phyloP scores from a whole-genome alignment of 2,113 vertebrate genomes.

The Oreochromis tanganicae region DNA sequence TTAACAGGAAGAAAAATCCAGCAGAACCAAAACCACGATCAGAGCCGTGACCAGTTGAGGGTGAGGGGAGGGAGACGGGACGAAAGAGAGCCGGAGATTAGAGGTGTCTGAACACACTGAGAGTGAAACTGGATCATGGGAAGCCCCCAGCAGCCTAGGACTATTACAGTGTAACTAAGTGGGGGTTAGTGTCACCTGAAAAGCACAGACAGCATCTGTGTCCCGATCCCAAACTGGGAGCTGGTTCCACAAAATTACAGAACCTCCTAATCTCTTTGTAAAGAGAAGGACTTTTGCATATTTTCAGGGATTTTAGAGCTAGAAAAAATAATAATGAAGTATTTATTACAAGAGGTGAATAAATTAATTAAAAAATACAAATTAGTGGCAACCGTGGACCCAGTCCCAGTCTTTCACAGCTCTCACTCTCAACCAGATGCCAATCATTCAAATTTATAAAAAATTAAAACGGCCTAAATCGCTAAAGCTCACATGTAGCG shows the following conservation, averaged over 20 bases:
- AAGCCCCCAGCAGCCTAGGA: neutral
- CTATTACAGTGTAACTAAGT: neutral
- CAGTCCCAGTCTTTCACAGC: neutral
- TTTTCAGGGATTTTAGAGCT: neutral
- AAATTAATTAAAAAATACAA: fast-evolving
- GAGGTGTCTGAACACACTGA: neutral
- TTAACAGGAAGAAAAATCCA: neutral
- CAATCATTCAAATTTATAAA: neutral
- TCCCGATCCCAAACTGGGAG: neutral
- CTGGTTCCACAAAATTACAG: neutral
- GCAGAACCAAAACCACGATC: neutral
- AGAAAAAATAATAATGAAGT: neutral
- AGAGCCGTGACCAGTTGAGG: neutral
- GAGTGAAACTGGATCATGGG: neutral
- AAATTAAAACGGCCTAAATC: neutral
- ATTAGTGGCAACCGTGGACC: neutral
- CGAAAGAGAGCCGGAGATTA: neutral
- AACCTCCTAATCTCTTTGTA: neutral
- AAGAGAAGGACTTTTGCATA: neutral
- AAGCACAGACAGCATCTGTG: neutral
- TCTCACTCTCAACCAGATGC: neutral
- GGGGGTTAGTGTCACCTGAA: neutral
- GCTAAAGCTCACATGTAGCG: neutral
- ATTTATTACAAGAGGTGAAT: neutral
- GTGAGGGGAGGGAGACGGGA: neutral